Percentiles rank a stretch among this genome's conserved stretches.
Conservation (phyloP, 2,113 vertebrate species). For the Corythoichthys haematopterus region DNA sequence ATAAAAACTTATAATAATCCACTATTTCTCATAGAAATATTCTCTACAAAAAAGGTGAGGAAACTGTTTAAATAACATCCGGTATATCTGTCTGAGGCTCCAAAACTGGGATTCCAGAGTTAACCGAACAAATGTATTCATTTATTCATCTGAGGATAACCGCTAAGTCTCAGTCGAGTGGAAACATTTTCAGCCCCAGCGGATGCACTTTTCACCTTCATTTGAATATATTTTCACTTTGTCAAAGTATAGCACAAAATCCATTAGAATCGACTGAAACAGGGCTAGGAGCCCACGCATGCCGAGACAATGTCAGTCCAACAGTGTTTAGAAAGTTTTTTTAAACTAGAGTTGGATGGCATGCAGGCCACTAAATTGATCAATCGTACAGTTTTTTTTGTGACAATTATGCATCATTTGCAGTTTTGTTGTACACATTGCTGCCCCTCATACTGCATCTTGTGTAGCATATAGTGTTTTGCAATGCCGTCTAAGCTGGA, state of each 20-base stretch:
- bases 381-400: neutral
- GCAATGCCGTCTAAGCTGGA: neutral
- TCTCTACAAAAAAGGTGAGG: neutral
- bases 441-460: neutral
- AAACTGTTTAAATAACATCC: neutral
- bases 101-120: neutral
- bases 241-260: constrained; percentile 3
- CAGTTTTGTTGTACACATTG: neutral
- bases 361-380: neutral
- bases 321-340: neutral
- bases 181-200: constrained; percentile 6
- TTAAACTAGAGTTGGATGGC: neutral
- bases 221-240: constrained; percentile 13
- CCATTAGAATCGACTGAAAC: neutral
- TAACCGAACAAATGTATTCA: constrained; percentile 1
- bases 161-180: constrained; percentile 2
- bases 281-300: neutral
- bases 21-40: neutral
- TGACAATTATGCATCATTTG: neutral
- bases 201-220: constrained; percentile 8
- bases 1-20: neutral
- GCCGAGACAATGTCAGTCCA: neutral
- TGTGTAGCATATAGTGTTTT: neutral
- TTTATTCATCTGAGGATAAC: constrained; percentile 6
- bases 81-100: neutral